Evolutionary conservation across 1,140 invertebrate species (phyloP).

Genomic region (Philotrypesis tridentata): DNA sequence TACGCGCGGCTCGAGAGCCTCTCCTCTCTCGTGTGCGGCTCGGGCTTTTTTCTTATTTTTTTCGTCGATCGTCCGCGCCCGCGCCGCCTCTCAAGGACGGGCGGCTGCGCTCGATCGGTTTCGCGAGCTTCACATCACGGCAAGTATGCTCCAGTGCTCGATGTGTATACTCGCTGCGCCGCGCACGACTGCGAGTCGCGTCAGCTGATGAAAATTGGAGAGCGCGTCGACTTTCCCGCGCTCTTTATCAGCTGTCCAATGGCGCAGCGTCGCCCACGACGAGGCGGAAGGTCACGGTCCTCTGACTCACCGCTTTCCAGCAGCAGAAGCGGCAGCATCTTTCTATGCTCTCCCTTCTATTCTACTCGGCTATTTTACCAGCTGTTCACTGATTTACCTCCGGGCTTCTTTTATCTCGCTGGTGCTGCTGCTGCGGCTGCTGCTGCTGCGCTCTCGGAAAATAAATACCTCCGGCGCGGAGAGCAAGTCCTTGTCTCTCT

Average conservation of each 20-base stretch:
- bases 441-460: background rate
- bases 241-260: background rate
- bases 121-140: too few relatives aligned
- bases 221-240: too few relatives aligned
- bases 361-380: slow-evolving; percentile 47
- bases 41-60: too few relatives aligned
- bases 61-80: background rate
- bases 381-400: slow-evolving; percentile 44
- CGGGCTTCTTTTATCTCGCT: background rate
- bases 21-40: too few relatives aligned
- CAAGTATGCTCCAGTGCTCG: too few relatives aligned
- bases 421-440: too few relatives aligned
- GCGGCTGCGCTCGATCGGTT: too few relatives aligned
- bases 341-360: slow-evolving; percentile 5
- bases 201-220: too few relatives aligned
- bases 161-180: too few relatives aligned
- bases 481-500: slow-evolving; percentile 17
- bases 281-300: slow-evolving; percentile 58
- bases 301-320: background rate
- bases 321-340: too few relatives aligned
- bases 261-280: background rate
- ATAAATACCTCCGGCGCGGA: background rate
- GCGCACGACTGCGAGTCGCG: too few relatives aligned
- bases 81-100: background rate
- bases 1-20: background rate